Evolutionary conservation across 2,113 vertebrate genomes (phyloP).

Genomic region (Campylomormyrus numenius): DNA sequence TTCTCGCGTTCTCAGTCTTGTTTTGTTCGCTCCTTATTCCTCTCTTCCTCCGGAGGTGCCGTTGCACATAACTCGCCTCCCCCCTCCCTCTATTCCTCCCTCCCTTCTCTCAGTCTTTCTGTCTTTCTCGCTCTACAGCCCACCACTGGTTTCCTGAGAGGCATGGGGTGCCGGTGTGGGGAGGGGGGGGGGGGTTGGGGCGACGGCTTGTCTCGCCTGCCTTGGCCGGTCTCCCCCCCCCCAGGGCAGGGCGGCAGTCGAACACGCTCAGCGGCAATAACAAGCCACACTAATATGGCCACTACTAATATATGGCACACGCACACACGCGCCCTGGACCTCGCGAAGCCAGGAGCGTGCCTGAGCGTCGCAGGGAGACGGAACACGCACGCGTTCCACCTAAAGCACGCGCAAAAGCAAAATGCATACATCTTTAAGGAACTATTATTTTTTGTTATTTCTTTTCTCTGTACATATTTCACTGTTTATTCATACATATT

Average conservation of each 20-base stretch:
- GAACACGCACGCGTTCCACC: neutral
- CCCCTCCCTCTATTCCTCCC: constrained; percentile 11
- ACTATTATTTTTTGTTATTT: neutral
- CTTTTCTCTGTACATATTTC: neutral
- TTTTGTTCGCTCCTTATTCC: neutral
- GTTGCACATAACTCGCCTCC: constrained; percentile 1
- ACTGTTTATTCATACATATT: neutral
- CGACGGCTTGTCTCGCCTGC: no score
- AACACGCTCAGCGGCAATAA: constrained; percentile 2
- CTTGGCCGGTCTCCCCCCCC: constrained; percentile 54
- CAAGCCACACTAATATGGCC: constrained; percentile 13
- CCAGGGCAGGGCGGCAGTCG: constrained; percentile 46
- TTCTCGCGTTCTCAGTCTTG: neutral
- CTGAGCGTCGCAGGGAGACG: no score
- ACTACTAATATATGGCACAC: constrained; percentile 6
- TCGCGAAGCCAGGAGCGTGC: neutral
- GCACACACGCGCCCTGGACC: neutral
- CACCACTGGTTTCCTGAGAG: constrained; percentile 46
- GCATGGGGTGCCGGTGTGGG: constrained; percentile 48
- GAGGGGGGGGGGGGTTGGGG: constrained; percentile 30
- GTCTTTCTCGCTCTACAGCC: constrained; percentile 8
- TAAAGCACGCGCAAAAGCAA: constrained; percentile 8
- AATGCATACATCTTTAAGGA: neutral
- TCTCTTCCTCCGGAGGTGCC: neutral
- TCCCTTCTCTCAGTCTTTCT: constrained; percentile 9